Evolutionary conservation across 2,888 invertebrate species (phyloP).

Genomic region (Silvanus unidentatus): DNA sequence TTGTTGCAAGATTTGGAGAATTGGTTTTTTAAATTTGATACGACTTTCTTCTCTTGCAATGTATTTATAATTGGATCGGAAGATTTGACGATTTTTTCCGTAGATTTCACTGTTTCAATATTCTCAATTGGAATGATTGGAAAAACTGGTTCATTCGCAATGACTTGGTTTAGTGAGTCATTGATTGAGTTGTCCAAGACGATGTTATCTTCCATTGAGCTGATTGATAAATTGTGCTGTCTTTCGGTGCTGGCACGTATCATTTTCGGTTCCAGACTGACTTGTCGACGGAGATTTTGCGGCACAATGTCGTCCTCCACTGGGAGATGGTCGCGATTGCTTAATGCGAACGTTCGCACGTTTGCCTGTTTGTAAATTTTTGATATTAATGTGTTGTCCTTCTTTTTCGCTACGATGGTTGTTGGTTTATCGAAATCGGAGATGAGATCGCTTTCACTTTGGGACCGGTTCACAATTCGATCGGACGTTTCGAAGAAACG

Average conservation of each 20-base stretch:
- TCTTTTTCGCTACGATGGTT: slow-evolving; percentile 24
- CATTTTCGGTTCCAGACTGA: background rate
- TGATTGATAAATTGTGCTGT: background rate
- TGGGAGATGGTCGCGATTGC: slow-evolving; percentile 26
- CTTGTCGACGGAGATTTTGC: too few relatives aligned
- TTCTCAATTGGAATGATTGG: background rate
- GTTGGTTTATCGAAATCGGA: slow-evolving; percentile 21
- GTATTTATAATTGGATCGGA: slow-evolving; percentile 24
- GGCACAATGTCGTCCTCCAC: background rate
- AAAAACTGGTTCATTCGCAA: background rate
- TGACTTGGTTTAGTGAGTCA: background rate
- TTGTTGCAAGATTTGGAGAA: slow-evolving; percentile 33
- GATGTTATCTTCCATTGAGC: background rate
- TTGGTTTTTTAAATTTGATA: slow-evolving; percentile 30
- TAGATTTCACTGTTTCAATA: background rate
- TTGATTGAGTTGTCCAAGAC: background rate
- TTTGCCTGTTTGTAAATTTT: slow-evolving; percentile 32
- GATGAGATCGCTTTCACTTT: slow-evolving; percentile 23
- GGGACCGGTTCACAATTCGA: slow-evolving; percentile 13
- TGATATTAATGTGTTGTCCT: slow-evolving; percentile 33
- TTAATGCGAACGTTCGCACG: slow-evolving; percentile 29
- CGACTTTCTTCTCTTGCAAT: slow-evolving; percentile 30
- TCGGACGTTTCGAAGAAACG: too few relatives aligned
- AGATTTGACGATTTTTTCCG: background rate
- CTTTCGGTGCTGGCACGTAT: background rate